A percentile compares a stretch with the other conserved stretches of the same genome.
Conservation (phyloP, 35 echinoderm and acorn worm species). For the Lytechinus variegatus region DNA sequence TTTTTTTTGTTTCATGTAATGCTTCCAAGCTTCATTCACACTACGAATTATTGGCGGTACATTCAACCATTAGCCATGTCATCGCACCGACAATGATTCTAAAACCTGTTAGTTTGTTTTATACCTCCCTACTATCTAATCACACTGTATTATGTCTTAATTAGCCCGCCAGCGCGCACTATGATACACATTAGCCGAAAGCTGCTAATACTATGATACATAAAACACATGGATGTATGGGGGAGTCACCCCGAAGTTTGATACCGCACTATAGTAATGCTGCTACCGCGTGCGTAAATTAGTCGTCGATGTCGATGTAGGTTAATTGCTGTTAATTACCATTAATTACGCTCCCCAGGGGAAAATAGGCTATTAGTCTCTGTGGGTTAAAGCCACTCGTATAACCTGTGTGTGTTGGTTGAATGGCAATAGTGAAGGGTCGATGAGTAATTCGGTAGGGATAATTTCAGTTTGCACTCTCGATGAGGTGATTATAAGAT, state of each 20-base stretch:
- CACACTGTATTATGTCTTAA: not conserved
- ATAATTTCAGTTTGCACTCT: not conserved
- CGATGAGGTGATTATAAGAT: not conserved
- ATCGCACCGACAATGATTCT: not conserved
- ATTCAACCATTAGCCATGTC: not conserved
- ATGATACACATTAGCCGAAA: not conserved
- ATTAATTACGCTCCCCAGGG: not conserved
- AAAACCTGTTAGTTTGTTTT: not conserved
- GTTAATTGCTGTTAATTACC: not conserved
- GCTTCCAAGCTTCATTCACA: not conserved
- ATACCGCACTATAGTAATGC: not conserved
- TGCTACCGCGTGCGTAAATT: not conserved
- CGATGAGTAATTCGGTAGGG: not conserved
- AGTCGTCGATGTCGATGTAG: not conserved
- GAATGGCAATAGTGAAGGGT: not conserved
- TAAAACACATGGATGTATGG: not conserved
- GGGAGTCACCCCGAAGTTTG: not conserved
- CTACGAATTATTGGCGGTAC: not conserved
- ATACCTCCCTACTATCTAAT: not conserved
- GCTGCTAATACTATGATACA: not conserved
- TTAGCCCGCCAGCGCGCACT: not conserved
- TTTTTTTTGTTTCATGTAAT: too few species aligned
- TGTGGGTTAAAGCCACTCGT: not conserved
- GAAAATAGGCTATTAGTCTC: not conserved
- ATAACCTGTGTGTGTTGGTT: not conserved